Conservation (phyloP, 2,113 vertebrate genomes). For the Semnopithecus entellus region DNA sequence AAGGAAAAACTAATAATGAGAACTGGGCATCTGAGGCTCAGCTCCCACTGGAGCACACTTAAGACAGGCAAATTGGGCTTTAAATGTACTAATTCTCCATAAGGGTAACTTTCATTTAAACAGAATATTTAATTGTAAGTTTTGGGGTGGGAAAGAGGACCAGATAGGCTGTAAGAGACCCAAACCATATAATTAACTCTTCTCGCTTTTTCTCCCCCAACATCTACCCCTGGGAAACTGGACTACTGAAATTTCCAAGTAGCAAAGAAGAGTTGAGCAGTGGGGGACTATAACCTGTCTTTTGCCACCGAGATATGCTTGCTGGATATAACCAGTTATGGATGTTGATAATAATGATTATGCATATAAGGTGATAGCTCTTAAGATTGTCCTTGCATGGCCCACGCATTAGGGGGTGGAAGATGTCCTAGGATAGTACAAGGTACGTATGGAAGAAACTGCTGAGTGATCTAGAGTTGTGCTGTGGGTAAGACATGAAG, state of each 20-base stretch:
- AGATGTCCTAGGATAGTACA: not conserved
- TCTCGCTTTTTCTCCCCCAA: not conserved
- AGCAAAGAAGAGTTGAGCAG: not conserved
- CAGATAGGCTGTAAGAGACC: not conserved
- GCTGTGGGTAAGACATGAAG: not conserved
- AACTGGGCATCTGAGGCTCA: not conserved
- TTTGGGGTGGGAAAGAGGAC: not conserved
- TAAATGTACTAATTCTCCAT: not conserved
- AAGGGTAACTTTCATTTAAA: not conserved
- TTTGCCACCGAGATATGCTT: not conserved
- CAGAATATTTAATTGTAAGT: not conserved
- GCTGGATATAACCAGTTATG: not conserved
- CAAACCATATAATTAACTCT: not conserved
- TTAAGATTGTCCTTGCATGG: not conserved
- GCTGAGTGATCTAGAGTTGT: no score
- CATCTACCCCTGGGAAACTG: not conserved
- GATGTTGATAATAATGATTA: not conserved
- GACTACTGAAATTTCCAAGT: not conserved
- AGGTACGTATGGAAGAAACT: not conserved
- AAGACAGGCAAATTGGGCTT: not conserved
- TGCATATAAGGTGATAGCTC: not conserved
- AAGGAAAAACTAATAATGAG: not conserved
- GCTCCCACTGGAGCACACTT: not conserved
- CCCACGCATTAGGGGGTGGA: rapidly evolving
- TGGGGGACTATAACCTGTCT: not conserved